Conservation (phyloP, 2,888 invertebrate genomes). For the Heliconius aoede region DNA sequence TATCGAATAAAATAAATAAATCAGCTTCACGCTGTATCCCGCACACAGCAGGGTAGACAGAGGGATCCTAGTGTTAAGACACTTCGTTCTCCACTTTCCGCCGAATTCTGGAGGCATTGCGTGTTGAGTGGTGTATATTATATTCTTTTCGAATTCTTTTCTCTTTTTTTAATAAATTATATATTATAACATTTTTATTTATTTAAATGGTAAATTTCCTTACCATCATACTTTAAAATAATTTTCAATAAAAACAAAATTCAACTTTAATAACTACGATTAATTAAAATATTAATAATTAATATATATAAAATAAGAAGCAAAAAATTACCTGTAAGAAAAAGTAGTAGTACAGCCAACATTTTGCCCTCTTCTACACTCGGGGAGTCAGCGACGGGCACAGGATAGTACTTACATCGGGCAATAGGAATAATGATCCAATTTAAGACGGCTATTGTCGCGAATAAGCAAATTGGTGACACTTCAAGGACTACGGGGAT, state of each 20-base stretch:
- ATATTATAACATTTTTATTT: too few relatives aligned
- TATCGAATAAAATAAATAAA: too few relatives aligned
- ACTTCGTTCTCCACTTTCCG: too few relatives aligned
- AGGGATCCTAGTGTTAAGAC: too few relatives aligned
- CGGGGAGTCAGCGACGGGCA: constrained; percentile 26
- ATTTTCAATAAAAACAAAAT: not conserved
- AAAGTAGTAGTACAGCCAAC: constrained; percentile 50
- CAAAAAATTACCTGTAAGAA: constrained; percentile 50
- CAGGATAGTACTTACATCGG: constrained; percentile 42
- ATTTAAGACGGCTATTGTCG: constrained; percentile 64
- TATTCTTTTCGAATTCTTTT: too few relatives aligned
- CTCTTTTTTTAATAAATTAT: too few relatives aligned
- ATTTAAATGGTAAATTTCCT: too few relatives aligned
- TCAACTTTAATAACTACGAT: not conserved
- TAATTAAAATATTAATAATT: not conserved
- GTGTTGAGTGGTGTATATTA: too few relatives aligned
- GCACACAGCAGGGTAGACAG: too few relatives aligned
- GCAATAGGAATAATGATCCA: constrained; percentile 67
- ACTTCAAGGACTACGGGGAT: constrained; percentile 67
- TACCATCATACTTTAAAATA: too few relatives aligned
- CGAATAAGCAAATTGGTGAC: constrained; percentile 62
- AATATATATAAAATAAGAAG: not conserved
- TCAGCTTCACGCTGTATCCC: too few relatives aligned
- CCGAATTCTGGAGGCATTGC: too few relatives aligned
- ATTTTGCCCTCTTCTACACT: constrained; percentile 43